Conservation (phyloP, 2,888 invertebrate genomes). For the Matsumyia berberina region DNA sequence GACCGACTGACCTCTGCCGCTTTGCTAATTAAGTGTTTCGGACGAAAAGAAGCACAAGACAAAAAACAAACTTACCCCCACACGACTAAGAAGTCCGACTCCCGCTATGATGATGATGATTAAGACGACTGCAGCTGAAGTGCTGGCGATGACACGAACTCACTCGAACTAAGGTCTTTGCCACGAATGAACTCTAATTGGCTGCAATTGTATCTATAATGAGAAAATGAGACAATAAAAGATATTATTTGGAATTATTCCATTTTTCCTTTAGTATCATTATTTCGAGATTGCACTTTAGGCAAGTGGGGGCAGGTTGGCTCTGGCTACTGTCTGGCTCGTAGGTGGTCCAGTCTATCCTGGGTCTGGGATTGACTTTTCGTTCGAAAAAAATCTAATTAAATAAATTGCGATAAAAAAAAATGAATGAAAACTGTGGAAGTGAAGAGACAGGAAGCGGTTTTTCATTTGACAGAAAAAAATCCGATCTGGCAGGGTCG, state of each 20-base stretch:
- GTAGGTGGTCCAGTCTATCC: slow-evolving; percentile 21
- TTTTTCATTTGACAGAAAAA: neutral
- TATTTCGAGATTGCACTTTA: slow-evolving; percentile 42
- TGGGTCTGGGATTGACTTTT: slow-evolving; percentile 43
- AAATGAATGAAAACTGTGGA: neutral
- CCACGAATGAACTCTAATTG: slow-evolving; percentile 69
- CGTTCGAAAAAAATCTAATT: slow-evolving; percentile 33
- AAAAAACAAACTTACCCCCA: slow-evolving; percentile 57
- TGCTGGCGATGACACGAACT: slow-evolving; percentile 52
- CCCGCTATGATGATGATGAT: slow-evolving; percentile 26
- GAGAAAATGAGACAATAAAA: slow-evolving; percentile 70
- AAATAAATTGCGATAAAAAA: slow-evolving; percentile 28
- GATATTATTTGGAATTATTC: slow-evolving; percentile 37
- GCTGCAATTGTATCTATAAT: slow-evolving; percentile 71
- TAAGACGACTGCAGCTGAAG: slow-evolving; percentile 1
- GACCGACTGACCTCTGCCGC: slow-evolving; percentile 43
- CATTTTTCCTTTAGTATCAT: slow-evolving; percentile 8
- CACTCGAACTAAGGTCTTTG: slow-evolving; percentile 53
- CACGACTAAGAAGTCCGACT: slow-evolving; percentile 29
- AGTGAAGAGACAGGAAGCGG: neutral
- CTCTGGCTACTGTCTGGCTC: neutral
- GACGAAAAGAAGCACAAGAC: slow-evolving; percentile 23
- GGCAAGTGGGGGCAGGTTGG: slow-evolving; percentile 1
- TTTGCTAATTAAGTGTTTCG: slow-evolving; percentile 66
- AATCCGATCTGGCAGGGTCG: neutral